Base-by-base conservation (phyloP, 1,140 invertebrate species). In the Stegodyphus dumicola region DNA sequence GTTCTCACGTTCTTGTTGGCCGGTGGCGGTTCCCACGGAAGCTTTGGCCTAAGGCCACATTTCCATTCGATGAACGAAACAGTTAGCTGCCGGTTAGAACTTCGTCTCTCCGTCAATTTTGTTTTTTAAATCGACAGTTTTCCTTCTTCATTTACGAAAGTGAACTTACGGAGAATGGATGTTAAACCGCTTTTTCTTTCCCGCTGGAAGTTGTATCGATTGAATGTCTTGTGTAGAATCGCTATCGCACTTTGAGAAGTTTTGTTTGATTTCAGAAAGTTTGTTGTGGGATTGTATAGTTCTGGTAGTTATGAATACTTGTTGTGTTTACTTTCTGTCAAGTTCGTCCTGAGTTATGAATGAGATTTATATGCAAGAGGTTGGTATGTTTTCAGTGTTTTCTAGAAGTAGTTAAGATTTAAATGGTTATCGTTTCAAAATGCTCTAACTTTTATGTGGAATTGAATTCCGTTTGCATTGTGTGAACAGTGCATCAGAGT, bases 1-100 rank as follows among this genome's bases (percentile, higher is more conserved):
- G 80, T 83, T 83, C 80, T 83, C 80, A 83, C 80, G 80, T 83
- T 83, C 80, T 60, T 53, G 10, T 33, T 83, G 64, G 69, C 80
- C 71, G 80, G 33, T 83, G 80, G 80, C 80, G 51, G 80, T 83
- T 83, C 80, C 80, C 80, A 83, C 80, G 80, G 80, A 83, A 83
- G 80, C 71, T 75, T 67, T 75, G 69, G 80, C 80, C 80, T 75
- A 64, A 67, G 80, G 80, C 80, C 80, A 60, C 56, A 60, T 83
- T 80, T 75, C 54, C 80, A 83, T 74, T 83, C 54, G 56, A 65
- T 77, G 9, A 60, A 60, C 56, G 56, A 15, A 60, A 74, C 71
- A 83, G 71, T 75, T 75, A 83, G 70, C 71, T 75, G 64, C 80
- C 70, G 69, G 78, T 81, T 71, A 67, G 18, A 60, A 66, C 52